Evolutionary conservation across 2,888 invertebrate species (phyloP), one percentile per base, ranked within the genome.

Genomic region (Gastrophysa polygoni): DNA sequence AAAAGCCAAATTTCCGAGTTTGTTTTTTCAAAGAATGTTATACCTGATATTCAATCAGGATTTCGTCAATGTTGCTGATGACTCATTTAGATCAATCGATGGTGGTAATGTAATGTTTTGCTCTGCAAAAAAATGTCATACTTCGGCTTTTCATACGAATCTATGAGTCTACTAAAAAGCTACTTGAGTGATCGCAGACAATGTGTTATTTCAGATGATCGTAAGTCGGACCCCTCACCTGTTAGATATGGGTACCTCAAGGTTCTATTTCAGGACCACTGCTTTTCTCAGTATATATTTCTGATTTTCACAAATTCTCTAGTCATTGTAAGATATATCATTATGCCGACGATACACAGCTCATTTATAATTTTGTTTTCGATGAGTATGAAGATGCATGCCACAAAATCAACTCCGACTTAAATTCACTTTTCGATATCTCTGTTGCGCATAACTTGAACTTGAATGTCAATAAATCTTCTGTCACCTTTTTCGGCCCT

Each of bases 311-410:
- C 11, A 21, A 20, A 24, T 34, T 21, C 20, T 18, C 24, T 21
- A 21, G 7, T 24, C n/a, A 20, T 14, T 43, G 55, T 38, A 21
- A 18, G 6, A 24, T 55, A 14, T 29, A 55, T 24, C 44, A 55
- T 44, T 55, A 44, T 44, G 55, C 55, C 20, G 55, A 44, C 14
- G 44, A 55, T 28, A 55, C 56, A 3, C 32, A 56, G 14, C 14
- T 50, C 8, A 32, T 17, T 50, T 24, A 14, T 18, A 29, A 50
- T 21, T 50, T 50, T 29, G 6, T n/a, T n/a, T 46, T 46, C 29
- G 8, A 32, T 32, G 29, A 32, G 29, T 10, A 32, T 32, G 29
- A 4, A 7, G 29, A 32, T 32, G 29, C 29, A 32, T 32, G 29
- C 10, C 10, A 8, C 29, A 32, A 32, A 32, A 32, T 32, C 2